Percentiles rank a stretch among this genome's conserved stretches.
Evolutionary conservation across 2,113 vertebrate genomes (phyloP).

Genomic region (Geococcyx californianus): DNA sequence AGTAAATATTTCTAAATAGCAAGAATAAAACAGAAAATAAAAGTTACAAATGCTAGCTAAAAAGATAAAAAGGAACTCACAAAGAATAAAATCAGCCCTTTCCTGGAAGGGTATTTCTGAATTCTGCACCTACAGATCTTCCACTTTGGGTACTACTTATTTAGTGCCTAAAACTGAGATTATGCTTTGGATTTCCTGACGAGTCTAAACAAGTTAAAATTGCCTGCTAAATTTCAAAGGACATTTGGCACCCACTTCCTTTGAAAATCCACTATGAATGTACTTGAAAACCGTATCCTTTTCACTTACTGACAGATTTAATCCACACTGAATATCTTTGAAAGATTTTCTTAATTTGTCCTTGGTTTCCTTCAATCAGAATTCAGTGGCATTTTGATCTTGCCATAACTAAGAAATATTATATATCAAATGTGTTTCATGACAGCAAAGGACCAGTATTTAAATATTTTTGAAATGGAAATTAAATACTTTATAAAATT

Average conservation of each 20-base stretch:
- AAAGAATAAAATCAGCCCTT: neutral
- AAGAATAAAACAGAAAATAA: neutral
- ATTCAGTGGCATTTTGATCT: neutral
- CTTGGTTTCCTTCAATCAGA: neutral
- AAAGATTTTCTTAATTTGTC: neutral
- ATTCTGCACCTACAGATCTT: neutral
- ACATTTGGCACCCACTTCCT: neutral
- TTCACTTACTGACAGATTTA: neutral
- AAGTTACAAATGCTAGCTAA: neutral
- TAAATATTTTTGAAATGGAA: neutral
- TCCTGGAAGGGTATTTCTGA: neutral
- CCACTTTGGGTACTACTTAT: neutral
- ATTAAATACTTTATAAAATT: neutral
- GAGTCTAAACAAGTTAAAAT: neutral
- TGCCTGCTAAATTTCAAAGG: neutral
- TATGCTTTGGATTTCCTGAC: neutral
- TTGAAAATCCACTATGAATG: neutral
- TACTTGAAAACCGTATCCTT: neutral
- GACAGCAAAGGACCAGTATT: neutral
- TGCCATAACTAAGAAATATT: neutral
- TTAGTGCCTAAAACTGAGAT: neutral
- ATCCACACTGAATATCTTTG: neutral
- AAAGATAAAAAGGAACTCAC: neutral
- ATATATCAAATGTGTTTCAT: neutral
- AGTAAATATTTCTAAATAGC: no score